These are phyloP conservation scores for Odontomyia ornata DNA, from an alignment of 2,888 invertebrate genomes.

Conservation along the genomic window DNA sequence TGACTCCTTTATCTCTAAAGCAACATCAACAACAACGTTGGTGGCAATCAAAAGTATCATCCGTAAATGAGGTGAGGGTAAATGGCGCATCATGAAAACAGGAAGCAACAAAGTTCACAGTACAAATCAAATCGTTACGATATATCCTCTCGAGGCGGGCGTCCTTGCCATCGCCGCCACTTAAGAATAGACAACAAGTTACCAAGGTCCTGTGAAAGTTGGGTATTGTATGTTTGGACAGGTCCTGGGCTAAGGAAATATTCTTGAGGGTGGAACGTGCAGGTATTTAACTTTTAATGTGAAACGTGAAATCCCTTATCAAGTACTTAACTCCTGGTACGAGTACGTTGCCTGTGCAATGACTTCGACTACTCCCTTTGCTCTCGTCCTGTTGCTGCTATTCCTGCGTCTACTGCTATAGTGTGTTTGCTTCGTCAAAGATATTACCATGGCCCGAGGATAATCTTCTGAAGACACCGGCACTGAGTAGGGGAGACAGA, in stretches of 20 bases:
- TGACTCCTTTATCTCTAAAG: conserved; percentile 17
- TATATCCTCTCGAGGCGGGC: not conserved
- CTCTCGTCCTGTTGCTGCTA: conserved; percentile 13
- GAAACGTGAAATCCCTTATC: conserved; percentile 45
- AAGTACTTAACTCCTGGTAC: conserved; percentile 32
- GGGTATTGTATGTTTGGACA: conserved; percentile 23
- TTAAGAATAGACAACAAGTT: not conserved
- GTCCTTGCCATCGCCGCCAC: not conserved
- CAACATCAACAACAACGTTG: not conserved
- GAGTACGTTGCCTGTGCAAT: not conserved
- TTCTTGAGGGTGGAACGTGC: conserved; percentile 36
- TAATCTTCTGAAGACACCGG: not conserved
- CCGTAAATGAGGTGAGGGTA: not conserved
- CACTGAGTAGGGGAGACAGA: conserved; percentile 1
- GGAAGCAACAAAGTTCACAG: not conserved
- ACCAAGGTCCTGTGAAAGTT: not conserved
- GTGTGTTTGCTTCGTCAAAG: not conserved
- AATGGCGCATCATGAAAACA: not conserved
- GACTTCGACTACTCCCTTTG: not conserved
- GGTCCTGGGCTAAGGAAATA: conserved; percentile 8
- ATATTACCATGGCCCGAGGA: not conserved
- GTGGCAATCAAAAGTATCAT: not conserved
- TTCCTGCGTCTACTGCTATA: not conserved
- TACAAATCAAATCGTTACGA: conserved; percentile 30
- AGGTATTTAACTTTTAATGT: conserved; percentile 44